These are phyloP conservation scores for Drosophila elegans DNA, from an alignment of 1,140 invertebrate species.

Conservation along the genomic window DNA sequence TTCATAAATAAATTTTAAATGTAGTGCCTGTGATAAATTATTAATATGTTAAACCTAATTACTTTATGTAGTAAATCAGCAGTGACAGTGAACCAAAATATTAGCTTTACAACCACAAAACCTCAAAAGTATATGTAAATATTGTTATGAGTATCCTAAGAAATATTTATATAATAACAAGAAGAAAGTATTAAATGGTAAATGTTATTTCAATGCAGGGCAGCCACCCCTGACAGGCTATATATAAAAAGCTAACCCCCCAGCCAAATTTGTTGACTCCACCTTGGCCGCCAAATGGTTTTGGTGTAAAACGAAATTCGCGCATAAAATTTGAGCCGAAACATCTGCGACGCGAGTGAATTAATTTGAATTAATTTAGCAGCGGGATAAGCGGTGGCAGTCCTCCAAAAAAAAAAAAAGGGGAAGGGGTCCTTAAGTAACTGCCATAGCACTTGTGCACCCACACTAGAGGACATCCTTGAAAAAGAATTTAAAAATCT, in stretches of 20 bases:
- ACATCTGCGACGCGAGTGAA: conserved; percentile 80
- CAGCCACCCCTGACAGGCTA: neutral
- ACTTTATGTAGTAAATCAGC: too few species aligned
- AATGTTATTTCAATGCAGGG: conserved; percentile 1
- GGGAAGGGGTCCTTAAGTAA: conserved; percentile 56
- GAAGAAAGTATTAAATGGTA: neutral
- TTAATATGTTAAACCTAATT: too few species aligned
- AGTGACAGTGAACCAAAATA: too few species aligned
- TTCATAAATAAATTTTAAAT: too few species aligned
- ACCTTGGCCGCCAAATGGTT: conserved; percentile 62
- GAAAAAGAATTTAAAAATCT: conserved; percentile 66
- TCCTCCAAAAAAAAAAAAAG: conserved; percentile 3
- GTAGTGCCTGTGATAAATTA: too few species aligned
- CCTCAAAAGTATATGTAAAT: too few species aligned
- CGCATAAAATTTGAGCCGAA: conserved; percentile 82
- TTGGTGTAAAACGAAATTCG: conserved; percentile 76
- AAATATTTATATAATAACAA: too few species aligned
- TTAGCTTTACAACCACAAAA: too few species aligned
- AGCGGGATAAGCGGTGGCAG: conserved; percentile 37
- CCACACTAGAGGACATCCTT: conserved; percentile 55
- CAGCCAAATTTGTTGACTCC: conserved; percentile 24
- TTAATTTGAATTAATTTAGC: conserved; percentile 82
- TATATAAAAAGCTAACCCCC: conserved; percentile 3
- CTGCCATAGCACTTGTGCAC: conserved; percentile 67
- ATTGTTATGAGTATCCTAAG: too few species aligned